Percentiles rank a stretch among this genome's conserved stretches.
These are phyloP conservation scores for Pilophorus perplexus DNA, from an alignment of 2,888 invertebrate genomes.

Conservation along the genomic window DNA sequence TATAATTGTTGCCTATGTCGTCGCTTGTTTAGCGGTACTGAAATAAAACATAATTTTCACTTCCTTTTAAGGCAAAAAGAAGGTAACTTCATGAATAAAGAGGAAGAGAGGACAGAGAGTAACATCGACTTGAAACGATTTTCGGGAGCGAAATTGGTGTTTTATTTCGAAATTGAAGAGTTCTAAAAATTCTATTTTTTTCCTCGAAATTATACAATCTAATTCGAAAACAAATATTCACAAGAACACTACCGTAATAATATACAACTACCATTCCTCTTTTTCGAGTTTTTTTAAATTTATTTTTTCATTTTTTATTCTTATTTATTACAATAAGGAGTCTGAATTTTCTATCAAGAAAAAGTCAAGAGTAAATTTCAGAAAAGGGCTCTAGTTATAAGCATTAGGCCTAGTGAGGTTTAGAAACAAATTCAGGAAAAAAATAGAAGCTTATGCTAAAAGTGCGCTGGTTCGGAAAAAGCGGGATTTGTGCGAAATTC, in stretches of 20 bases:
- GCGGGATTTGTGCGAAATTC: no score
- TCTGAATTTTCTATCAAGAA: slow-evolving; percentile 7
- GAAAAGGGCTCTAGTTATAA: neutral
- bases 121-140: neutral
- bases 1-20: neutral
- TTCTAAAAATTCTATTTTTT: neutral
- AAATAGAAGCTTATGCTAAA: no score
- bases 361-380: slow-evolving; percentile 7
- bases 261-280: neutral
- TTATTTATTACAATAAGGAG: neutral
- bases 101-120: neutral
- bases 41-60: neutral
- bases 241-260: no score
- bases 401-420: slow-evolving; percentile 17
- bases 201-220: neutral
- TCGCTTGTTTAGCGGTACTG: no score
- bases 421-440: no score
- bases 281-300: neutral
- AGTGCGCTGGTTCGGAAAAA: no score
- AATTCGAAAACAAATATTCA: no score
- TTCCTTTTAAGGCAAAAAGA: slow-evolving; percentile 8
- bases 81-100: neutral
- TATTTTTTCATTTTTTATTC: neutral
- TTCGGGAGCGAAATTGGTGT: slow-evolving; percentile 21
- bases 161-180: slow-evolving; percentile 5